Evolutionary conservation across 2,113 vertebrate species (phyloP).

Genomic region (Alexandromys fortis): DNA sequence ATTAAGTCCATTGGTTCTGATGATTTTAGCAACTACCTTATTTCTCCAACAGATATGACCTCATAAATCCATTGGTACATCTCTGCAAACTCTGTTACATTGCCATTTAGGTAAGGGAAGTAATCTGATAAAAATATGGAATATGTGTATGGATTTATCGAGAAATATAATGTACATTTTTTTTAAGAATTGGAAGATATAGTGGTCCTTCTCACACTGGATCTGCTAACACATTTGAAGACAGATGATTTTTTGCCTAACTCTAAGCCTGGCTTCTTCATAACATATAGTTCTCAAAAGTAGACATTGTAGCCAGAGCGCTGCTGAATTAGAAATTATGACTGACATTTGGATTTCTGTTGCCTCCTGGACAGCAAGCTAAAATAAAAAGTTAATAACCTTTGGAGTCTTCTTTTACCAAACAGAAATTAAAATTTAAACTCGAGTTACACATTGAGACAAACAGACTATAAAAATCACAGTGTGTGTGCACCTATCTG

Average conservation of each 20-base stretch:
- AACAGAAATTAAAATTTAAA: not conserved
- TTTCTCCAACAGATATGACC: not conserved
- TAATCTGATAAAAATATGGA: not conserved
- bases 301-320: not conserved
- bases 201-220: not conserved
- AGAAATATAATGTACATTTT: not conserved
- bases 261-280: not conserved
- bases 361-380: not conserved
- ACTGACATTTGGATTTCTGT: not conserved
- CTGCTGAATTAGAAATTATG: not conserved
- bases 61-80: not conserved
- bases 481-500: not conserved
- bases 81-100: not conserved
- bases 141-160: not conserved
- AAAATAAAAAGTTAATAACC: not conserved
- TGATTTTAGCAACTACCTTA: not conserved
- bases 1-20: not conserved
- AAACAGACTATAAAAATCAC: not conserved
- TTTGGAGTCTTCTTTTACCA: not conserved
- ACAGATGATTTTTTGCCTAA: not conserved
- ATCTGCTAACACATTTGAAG: not conserved
- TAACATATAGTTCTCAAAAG: not conserved
- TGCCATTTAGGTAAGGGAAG: not conserved
- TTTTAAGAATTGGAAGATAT: not conserved
- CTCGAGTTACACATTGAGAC: not conserved